Evolutionary conservation across 2,113 vertebrate species (phyloP), one percentile per base, ranked within the genome.

Genomic region (Oophaga pumilio): DNA sequence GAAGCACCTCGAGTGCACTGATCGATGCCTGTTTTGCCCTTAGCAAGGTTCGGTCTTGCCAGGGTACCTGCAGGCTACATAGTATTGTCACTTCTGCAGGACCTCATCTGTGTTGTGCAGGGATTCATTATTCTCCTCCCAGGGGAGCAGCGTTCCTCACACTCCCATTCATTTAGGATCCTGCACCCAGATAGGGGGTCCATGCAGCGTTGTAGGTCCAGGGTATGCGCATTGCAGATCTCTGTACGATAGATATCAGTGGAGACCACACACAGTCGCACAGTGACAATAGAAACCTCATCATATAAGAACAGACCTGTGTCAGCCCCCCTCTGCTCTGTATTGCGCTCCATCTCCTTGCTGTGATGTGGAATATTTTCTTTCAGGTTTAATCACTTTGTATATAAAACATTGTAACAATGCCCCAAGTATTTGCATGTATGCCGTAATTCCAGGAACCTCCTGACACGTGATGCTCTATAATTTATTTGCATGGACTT

Each of bases 141-240:
- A 12, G 49, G 62, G 24, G 81, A 56, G 7, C 18, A 15, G 81
- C 49, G 52, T 60, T 50, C n/a, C 43, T 6, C 14, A 22, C 33
- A 49, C 20, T 50, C 13, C 0, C 64, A 83, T 33, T 2, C 33
- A 68, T 62, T 69, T 14, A 26, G 52, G 76, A 43, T 18, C 68
- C 26, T 18, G 68, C 68, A 33, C 26, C 66, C 66, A 69, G 73
- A 76, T 49, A 76, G 49, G 9, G 33, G 33, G 53, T 10, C 22
- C 17, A 13, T 10, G 49, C 17, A 24, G 13, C 6, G 13, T 7
- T 85, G 52, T 84, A 22, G 88, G 82, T 69, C 85, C 93, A 92
- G 90, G 89, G 90, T 92, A 93, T 95, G 95, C 97, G 96, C 97
- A 97, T 95, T 98, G 97, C 97, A 96, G 97, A 94, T 94, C 91